A percentile compares a stretch with the other conserved stretches of the same genome.
These are phyloP conservation scores for Aptenodytes patagonicus DNA, from an alignment of 2,113 vertebrate genomes.

Conservation along the genomic window DNA sequence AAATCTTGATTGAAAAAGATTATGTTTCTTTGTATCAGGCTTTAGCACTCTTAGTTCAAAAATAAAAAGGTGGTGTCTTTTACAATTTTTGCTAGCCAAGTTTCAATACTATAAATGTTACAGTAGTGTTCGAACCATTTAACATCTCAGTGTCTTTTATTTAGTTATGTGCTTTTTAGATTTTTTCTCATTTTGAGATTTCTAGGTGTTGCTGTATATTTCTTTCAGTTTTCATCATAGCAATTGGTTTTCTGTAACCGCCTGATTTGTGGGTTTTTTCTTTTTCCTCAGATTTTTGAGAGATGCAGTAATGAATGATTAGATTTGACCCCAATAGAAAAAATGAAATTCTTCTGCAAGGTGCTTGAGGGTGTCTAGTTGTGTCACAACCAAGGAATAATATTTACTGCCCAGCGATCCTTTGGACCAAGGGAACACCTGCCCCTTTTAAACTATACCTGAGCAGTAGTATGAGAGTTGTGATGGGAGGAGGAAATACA, in stretches of 20 bases:
- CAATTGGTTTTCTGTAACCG: neutral
- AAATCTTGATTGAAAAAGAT: neutral
- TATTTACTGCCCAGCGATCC: neutral
- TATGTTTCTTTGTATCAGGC: neutral
- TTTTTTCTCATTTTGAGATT: neutral
- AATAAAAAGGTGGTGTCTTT: neutral
- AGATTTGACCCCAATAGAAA: neutral
- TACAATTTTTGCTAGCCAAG: neutral
- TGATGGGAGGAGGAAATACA: neutral
- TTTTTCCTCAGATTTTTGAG: neutral
- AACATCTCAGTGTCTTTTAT: neutral
- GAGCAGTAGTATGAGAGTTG: neutral
- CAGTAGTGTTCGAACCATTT: neutral
- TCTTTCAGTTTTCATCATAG: neutral
- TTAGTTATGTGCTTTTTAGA: neutral
- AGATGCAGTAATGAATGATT: neutral
- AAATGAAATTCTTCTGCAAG: neutral
- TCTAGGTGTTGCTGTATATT: neutral
- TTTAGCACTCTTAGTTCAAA: neutral
- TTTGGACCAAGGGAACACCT: neutral
- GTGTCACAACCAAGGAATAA: neutral
- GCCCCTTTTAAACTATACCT: neutral
- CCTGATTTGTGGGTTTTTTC: accelerated
- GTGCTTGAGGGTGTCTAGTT: neutral
- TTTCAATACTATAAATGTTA: neutral